phyloP scores from a whole-genome alignment of 2,113 vertebrate species.

The Crocuta crocuta region DNA sequence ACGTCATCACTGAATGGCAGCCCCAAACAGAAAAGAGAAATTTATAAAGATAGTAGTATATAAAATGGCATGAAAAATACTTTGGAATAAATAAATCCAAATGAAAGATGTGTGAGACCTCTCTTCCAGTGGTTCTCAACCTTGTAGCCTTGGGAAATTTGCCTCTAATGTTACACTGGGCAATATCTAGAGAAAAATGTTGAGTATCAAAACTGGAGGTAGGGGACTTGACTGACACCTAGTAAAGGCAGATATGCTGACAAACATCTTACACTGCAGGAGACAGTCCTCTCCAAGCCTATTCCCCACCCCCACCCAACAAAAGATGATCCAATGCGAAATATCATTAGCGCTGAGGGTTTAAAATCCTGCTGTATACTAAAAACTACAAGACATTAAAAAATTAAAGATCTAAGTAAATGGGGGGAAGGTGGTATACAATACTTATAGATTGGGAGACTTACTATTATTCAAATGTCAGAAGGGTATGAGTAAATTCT shows the following conservation, averaged over 20 bases:
- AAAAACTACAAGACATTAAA: neutral
- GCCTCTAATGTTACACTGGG: fast-evolving
- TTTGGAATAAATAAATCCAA: neutral
- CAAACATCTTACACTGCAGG: neutral
- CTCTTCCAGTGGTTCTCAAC: neutral
- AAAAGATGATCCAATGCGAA: neutral
- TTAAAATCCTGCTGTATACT: neutral
- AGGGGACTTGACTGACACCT: neutral
- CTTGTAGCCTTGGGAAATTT: neutral
- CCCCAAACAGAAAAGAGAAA: neutral
- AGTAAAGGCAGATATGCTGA: too few species aligned
- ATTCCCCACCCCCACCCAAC: fast-evolving
- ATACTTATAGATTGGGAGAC: neutral
- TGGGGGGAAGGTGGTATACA: neutral
- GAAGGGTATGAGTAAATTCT: neutral
- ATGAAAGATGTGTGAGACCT: neutral
- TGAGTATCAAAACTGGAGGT: neutral
- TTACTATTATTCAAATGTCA: neutral
- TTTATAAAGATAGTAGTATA: neutral
- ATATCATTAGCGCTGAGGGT: neutral
- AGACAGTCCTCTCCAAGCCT: neutral
- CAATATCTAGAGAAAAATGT: neutral
- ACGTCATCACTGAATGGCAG: neutral
- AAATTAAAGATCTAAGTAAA: neutral
- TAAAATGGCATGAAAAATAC: neutral